phyloP scores from a whole-genome alignment of 92 coral and sea anemone species.

The Montipora capitata region DNA sequence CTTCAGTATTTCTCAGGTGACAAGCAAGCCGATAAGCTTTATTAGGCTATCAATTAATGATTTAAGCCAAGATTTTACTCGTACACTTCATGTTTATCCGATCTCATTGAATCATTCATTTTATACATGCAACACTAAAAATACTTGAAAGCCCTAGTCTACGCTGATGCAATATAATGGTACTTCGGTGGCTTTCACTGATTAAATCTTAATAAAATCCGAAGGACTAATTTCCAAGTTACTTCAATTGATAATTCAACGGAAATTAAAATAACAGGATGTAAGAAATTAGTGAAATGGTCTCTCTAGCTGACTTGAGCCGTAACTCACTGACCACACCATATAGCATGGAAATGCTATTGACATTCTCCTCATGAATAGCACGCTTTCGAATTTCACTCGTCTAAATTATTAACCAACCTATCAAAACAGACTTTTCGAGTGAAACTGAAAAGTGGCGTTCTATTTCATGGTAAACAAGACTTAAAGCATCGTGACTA shows the following conservation, averaged over 20 bases:
- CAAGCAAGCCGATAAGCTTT: not conserved
- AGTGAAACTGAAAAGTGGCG: not conserved
- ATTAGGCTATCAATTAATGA: not conserved
- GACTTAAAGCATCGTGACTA: too few relatives aligned
- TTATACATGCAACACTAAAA: not conserved
- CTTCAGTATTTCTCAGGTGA: not conserved
- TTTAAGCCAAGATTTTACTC: not conserved
- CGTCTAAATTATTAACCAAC: too few relatives aligned
- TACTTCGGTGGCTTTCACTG: not conserved
- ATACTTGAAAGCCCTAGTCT: not conserved
- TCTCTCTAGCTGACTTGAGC: too few relatives aligned
- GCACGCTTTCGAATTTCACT: too few relatives aligned
- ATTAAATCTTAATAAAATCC: too few relatives aligned
- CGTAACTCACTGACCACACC: too few relatives aligned
- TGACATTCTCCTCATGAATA: too few relatives aligned
- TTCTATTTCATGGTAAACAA: too few relatives aligned
- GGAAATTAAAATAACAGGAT: not conserved
- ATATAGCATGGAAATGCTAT: too few relatives aligned
- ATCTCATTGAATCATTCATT: too few relatives aligned
- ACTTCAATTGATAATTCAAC: not conserved
- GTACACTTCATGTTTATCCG: too few relatives aligned
- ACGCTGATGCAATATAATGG: not conserved
- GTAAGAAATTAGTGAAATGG: too few relatives aligned
- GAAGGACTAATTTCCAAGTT: not conserved
- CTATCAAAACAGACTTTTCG: not conserved